Evolutionary conservation across 2,113 vertebrate genomes (phyloP).

Genomic region (Ceuthmochares aereus): DNA sequence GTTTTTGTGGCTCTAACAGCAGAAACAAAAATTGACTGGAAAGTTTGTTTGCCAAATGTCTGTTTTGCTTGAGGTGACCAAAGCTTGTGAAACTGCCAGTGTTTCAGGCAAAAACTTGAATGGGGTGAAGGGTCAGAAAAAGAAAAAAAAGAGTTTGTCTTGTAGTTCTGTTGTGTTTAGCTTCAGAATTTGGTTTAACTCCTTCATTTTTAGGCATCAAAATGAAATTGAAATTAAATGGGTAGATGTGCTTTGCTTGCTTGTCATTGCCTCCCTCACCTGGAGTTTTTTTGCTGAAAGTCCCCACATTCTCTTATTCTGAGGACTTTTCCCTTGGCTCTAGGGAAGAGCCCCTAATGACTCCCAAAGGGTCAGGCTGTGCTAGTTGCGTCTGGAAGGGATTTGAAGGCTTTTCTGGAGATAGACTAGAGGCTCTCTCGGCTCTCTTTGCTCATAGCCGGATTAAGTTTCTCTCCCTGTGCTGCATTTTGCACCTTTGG

Average conservation of each 20-base stretch:
- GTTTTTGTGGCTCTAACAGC: not conserved
- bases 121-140: not conserved
- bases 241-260: not conserved
- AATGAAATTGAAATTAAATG: not conserved
- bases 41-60: not conserved
- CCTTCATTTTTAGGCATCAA: not conserved
- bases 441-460: not conserved
- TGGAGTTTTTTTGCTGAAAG: not conserved
- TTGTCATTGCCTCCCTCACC: not conserved
- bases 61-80: slow-evolving; percentile 25
- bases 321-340: not conserved
- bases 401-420: not conserved
- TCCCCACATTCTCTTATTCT: not conserved
- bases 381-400: not conserved
- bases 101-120: not conserved
- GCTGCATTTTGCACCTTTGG: not conserved
- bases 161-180: not conserved
- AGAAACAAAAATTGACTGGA: not conserved
- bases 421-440: not conserved
- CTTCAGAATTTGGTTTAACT: not conserved
- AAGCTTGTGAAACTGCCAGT: not conserved
- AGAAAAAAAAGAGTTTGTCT: not conserved
- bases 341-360: not conserved
- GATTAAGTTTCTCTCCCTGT: not conserved
- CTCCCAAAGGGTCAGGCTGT: not conserved